A percentile compares a stretch with the other conserved stretches of the same genome.
Conservation (phyloP, 1,140 invertebrate species). For the Drepana arcuata region DNA sequence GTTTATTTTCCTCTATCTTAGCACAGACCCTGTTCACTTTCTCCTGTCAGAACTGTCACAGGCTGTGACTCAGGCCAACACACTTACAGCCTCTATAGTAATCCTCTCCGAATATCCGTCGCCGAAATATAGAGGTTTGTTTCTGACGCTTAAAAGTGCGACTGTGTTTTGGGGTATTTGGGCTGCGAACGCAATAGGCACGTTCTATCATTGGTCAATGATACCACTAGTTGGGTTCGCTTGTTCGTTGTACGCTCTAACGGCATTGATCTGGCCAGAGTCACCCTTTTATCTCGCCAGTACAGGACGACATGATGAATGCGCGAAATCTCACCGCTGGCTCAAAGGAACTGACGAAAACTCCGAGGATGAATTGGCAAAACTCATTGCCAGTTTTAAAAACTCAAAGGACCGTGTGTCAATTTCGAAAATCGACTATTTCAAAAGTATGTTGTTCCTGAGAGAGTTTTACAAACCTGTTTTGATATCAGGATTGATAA, state of each 20-base stretch:
- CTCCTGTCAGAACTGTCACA: too few species aligned
- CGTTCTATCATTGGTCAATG: conserved; percentile 10
- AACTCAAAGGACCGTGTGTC: not conserved
- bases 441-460: conserved; percentile 3
- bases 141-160: conserved; percentile 8
- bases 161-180: conserved; percentile 16
- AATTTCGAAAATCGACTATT: conserved; percentile 3
- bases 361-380: conserved; percentile 19
- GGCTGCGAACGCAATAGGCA: conserved; percentile 12
- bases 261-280: conserved; percentile 21
- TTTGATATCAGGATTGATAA: conserved; percentile 12
- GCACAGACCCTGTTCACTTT: too few species aligned
- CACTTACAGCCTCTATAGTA: conserved; percentile 2
- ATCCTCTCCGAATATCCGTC: conserved; percentile 14
- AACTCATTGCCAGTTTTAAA: not conserved
- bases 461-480: conserved; percentile 23
- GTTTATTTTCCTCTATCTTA: too few species aligned
- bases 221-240: not conserved
- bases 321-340: conserved; percentile 15
- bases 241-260: not conserved
- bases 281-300: conserved; percentile 26
- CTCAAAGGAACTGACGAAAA: conserved; percentile 15
- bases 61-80: too few species aligned
- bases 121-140: conserved; percentile 13
- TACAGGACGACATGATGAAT: conserved; percentile 19